Evolutionary conservation across 2,888 invertebrate genomes (phyloP), one percentile per base, ranked within the genome.

Genomic region (Melieria crassipennis): DNA sequence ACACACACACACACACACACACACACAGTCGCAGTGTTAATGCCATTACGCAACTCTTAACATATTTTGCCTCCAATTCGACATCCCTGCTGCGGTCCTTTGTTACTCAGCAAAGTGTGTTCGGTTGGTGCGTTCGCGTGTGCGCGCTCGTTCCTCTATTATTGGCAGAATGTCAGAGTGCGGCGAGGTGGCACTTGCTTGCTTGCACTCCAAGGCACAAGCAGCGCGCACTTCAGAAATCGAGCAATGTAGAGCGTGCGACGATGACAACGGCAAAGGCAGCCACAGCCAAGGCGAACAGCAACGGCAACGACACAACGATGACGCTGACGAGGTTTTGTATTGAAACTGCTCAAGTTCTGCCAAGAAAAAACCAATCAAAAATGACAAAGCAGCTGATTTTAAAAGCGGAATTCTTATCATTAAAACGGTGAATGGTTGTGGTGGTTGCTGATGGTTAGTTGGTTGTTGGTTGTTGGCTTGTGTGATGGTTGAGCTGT

Each of bases 301-400:
- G 30, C 30, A 30, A 30, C 30, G 30, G 30, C 30, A 30, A 30
- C 30, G 30, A 30, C 30, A 30, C 30, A 30, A 30, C 30, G 30
- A 30, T 30, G 30, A 30, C 30, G 30, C 30, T 30, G 30, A 30
- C 30, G 30, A 30, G 30, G 30, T 30, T 30, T 30, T 30, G 30
- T 30, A 30, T 30, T 30, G 30, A 30, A 30, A 30, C 30, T 30
- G 16, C 60, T 60, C 52, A 42, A 61, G 67, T 48, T 67, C 30
- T 60, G 50, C 52, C 30, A 30, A 30, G 30, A 30, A 30, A 60
- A 67, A 65, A 67, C 60, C 67, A 67, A 67, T 67, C 67, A 67
- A 67, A 61, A 67, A 67, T 67, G 67, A 67, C 67, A 67, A 67
- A 67, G 67, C 67, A 52, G 50, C 60, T 67, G 67, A 67, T 67